These are phyloP conservation scores for Eristalis arbustorum DNA, from an alignment of 2,888 invertebrate genomes.

Conservation along the genomic window DNA sequence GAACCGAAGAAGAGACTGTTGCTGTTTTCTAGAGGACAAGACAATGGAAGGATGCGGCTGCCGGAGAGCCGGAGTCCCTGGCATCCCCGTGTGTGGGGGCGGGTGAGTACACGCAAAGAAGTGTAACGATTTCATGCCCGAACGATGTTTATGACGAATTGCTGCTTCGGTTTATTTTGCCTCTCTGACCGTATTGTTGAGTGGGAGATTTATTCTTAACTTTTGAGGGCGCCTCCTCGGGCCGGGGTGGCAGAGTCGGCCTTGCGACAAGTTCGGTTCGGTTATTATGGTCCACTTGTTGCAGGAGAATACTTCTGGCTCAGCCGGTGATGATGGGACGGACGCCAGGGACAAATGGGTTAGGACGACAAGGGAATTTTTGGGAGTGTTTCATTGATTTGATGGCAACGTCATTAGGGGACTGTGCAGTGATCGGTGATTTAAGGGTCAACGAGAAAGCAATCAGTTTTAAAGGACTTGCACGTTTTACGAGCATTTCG, in stretches of 20 bases:
- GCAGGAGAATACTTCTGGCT: neutral
- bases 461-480: neutral
- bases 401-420: constrained; percentile 9
- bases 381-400: constrained; percentile 23
- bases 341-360: neutral
- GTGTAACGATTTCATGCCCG: constrained; percentile 58
- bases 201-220: constrained; percentile 36
- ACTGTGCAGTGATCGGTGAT: neutral
- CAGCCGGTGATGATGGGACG: neutral
- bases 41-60: neutral
- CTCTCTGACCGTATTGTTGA: constrained; percentile 2
- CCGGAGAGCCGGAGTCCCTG: constrained; percentile 2
- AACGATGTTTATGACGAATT: constrained; percentile 65
- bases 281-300: constrained; percentile 36
- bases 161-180: constrained; percentile 44
- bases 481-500: neutral
- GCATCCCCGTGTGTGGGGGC: neutral
- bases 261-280: constrained; percentile 9
- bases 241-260: neutral
- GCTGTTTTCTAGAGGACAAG: constrained; percentile 16
- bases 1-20: constrained; percentile 38
- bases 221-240: constrained; percentile 1
- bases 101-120: constrained; percentile 13
- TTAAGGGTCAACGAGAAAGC: neutral
- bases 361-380: constrained; percentile 8